phyloP scores from a whole-genome alignment of 1,140 invertebrate species.

The Euwallacea similis region DNA sequence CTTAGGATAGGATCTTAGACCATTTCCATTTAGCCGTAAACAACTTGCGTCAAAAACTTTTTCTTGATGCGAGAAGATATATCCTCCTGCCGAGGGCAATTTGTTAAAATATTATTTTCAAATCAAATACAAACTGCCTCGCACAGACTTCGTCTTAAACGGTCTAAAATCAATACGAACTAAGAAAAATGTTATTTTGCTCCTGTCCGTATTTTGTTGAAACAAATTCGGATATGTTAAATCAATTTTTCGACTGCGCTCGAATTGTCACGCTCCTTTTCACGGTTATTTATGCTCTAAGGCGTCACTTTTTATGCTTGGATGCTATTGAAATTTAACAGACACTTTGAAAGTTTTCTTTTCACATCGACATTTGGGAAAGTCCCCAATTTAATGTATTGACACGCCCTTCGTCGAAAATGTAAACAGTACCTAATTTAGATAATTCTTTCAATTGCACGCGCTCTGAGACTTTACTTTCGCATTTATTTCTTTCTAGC shows the following conservation, averaged over 20 bases:
- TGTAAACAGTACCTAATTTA: conserved; percentile 7
- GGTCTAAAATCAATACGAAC: conserved; percentile 23
- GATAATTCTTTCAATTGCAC: neutral
- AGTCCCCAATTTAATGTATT: conserved; percentile 12
- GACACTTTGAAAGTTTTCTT: conserved; percentile 14
- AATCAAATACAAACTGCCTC: conserved; percentile 24
- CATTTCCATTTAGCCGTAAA: neutral
- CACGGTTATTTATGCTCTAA: conserved; percentile 24
- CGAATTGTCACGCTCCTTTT: conserved; percentile 31
- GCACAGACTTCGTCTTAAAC: conserved; percentile 16
- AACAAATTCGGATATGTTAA: conserved; percentile 35
- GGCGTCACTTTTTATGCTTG: conserved; percentile 31
- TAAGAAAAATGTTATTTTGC: conserved; percentile 30
- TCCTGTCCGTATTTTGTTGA: conserved; percentile 26
- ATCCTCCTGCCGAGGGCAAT: conserved; percentile 4
- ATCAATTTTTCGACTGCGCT: conserved; percentile 33
- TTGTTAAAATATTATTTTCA: conserved; percentile 9
- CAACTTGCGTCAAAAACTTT: too few relatives aligned
- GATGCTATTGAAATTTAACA: conserved; percentile 24
- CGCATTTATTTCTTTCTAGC: too few relatives aligned
- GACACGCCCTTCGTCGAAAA: conserved; percentile 1
- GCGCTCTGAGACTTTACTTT: neutral
- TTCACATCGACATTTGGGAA: neutral
- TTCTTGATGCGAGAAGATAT: conserved; percentile 7
- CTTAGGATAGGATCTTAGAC: neutral